Percentiles rank a stretch among this genome's conserved stretches.
phyloP scores from a whole-genome alignment of 2,113 vertebrate genomes.

The Bagarius yarrelli region DNA sequence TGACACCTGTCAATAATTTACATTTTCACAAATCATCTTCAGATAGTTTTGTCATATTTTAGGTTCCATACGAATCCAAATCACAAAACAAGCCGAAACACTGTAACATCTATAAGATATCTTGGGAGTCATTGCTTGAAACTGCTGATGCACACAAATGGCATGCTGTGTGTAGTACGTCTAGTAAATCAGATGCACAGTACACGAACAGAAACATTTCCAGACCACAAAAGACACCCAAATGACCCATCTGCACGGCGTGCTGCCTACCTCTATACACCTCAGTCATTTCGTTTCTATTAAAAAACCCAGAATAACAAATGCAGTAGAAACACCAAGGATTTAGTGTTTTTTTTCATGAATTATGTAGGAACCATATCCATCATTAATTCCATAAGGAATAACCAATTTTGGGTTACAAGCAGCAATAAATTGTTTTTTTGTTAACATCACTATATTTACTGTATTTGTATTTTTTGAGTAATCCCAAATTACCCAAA shows the following conservation, averaged over 20 bases:
- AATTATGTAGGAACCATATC: background rate
- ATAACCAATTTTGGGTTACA: background rate
- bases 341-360: background rate
- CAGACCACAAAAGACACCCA: background rate
- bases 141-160: slow-evolving; percentile 15
- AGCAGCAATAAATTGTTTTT: background rate
- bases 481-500: no score
- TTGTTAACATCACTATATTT: background rate
- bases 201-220: background rate
- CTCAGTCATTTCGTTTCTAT: background rate
- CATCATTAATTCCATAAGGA: no score
- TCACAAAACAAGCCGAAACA: no score
- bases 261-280: background rate
- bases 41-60: no score
- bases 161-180: background rate
- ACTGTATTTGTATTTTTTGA: background rate
- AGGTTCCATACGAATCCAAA: no score
- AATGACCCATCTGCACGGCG: background rate
- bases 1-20: no score
- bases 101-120: background rate
- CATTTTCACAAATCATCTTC: no score
- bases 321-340: background rate
- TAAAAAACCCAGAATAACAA: background rate
- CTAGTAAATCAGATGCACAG: background rate
- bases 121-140: background rate